Evolutionary conservation across 2,888 invertebrate genomes (phyloP), one percentile per base, ranked within the genome.

Genomic region (Tenthredo notha): DNA sequence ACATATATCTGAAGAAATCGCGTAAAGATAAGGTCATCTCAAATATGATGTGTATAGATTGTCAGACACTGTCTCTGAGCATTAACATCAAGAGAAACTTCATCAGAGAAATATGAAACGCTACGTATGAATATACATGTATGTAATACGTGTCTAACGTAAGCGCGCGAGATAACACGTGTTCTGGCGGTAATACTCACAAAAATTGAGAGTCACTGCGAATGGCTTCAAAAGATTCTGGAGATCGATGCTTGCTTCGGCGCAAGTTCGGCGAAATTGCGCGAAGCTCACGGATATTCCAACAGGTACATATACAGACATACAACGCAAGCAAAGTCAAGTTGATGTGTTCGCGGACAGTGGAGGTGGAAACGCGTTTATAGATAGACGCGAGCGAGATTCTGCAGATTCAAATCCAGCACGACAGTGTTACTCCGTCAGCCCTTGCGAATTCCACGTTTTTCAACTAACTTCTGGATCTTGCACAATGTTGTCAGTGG

Each of bases 311-410:
- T 67, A 67, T 25, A 33, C 61, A 78, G 33, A 80, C 50, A 29
- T 29, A 33, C 29, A 78, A 40, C 21, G n/a, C 40, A 61, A 58
- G 58, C 7, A 18, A 12, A 40, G 37, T n/a, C 10, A 5, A 25
- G 61, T 58, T 58, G 40, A 80, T 61, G 61, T 61, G 61, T 80
- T 77, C n/a, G 29, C 77, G 33, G 33, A 77, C 29, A 33, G 54
- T 77, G 54, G 77, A 29, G 77, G 77, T 77, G 50, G 77, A 58
- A 33, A 40, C 40, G 61, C 61, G 61, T 80, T 80, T 80, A 80
- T 80, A 80, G 80, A 80, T 80, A 80, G 80, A 58, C 58, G 9
- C 80, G 37, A 61, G 61, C 61, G 61, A 37, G 40, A n/a, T 80
- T 80, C 40, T 37, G 37, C 61, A 21, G 80, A 61, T 37, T 50